phyloP scores from a whole-genome alignment of 2,797 vertebrate species.

The Sus cebifrons region DNA sequence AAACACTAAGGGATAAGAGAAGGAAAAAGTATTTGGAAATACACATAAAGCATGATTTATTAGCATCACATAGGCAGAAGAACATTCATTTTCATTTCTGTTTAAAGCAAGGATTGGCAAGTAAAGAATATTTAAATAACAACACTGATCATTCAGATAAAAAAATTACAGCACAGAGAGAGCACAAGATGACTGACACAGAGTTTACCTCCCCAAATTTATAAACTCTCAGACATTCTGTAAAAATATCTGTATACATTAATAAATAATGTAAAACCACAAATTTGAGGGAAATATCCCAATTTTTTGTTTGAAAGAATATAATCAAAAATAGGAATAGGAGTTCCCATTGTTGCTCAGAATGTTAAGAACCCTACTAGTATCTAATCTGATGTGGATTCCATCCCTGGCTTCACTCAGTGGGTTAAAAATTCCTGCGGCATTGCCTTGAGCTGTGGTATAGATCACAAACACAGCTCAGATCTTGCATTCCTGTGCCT shows the following conservation, averaged over 20 bases:
- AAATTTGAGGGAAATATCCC: neutral
- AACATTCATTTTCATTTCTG: neutral
- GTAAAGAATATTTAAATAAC: neutral
- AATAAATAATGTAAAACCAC: neutral
- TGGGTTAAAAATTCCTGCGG: too few species aligned
- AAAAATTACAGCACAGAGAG: neutral
- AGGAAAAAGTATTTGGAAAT: neutral
- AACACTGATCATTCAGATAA: neutral
- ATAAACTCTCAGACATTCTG: neutral
- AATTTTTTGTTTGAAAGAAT: neutral
- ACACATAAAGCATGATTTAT: neutral
- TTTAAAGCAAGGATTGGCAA: neutral
- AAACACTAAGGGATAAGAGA: neutral
- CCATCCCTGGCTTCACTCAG: too few species aligned
- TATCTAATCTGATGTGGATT: too few species aligned
- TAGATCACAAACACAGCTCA: too few species aligned
- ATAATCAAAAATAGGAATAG: neutral
- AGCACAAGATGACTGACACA: neutral
- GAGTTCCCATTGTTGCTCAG: too few species aligned
- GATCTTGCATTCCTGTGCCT: too few species aligned
- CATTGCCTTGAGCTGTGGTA: too few species aligned
- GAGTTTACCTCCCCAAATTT: neutral
- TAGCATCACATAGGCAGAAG: neutral
- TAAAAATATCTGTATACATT: neutral
- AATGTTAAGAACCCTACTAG: too few species aligned